phyloP scores from a whole-genome alignment of 1,140 invertebrate genomes.

The Sinonovacula constricta region DNA sequence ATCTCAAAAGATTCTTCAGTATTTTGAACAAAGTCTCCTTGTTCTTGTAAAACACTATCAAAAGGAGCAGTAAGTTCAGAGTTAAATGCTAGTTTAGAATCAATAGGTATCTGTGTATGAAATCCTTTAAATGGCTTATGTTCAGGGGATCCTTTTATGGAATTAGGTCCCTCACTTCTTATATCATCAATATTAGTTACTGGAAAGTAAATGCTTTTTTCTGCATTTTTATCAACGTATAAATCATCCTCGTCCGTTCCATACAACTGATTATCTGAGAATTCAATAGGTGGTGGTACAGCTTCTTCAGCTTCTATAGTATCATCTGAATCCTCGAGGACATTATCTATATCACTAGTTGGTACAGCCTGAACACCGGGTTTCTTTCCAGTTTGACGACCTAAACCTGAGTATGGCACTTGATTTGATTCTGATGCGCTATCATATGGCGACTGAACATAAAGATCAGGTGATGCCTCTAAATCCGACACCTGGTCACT shows the following conservation, averaged over 20 bases:
- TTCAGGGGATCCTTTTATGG: too few relatives aligned
- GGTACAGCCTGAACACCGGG: too few relatives aligned
- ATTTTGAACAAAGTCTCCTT: conserved; percentile 24
- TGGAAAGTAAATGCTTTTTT: background rate
- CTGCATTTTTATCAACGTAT: background rate
- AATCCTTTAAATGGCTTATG: too few relatives aligned
- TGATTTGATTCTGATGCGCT: background rate
- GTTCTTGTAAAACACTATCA: conserved; percentile 46
- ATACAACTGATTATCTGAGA: conserved; percentile 30
- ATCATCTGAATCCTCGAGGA: background rate
- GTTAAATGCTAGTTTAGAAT: conserved; percentile 45
- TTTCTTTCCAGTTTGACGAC: conserved; percentile 14
- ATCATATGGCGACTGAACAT: background rate
- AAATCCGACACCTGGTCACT: conserved; percentile 46
- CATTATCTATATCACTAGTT: conserved; percentile 8
- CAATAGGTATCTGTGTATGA: too few relatives aligned
- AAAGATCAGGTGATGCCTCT: conserved; percentile 27
- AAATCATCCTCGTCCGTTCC: background rate
- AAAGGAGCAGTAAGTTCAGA: conserved; percentile 46
- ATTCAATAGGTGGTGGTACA: conserved; percentile 39
- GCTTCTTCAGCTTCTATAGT: conserved; percentile 15
- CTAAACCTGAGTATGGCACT: conserved; percentile 7
- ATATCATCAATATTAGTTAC: conserved; percentile 30
- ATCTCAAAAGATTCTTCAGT: background rate
- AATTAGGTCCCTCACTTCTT: too few relatives aligned